Percentiles rank a stretch among this genome's conserved stretches.
These are phyloP conservation scores for Ecliptopera silaceata DNA, from an alignment of 2,888 invertebrate genomes.

Conservation along the genomic window DNA sequence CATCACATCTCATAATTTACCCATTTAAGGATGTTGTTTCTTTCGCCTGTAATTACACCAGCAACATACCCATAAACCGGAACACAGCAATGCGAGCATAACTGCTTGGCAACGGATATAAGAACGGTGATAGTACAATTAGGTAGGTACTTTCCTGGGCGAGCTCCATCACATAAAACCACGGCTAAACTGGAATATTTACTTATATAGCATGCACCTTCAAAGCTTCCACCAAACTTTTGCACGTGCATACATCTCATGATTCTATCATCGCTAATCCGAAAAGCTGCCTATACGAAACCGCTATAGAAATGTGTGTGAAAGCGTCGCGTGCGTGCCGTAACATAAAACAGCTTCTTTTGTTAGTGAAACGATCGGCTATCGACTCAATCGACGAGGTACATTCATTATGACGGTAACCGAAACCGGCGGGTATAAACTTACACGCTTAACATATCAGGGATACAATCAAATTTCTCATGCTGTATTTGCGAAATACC, in stretches of 20 bases:
- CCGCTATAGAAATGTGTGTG: conserved; percentile 35
- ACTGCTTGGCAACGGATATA: too few relatives aligned
- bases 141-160: too few relatives aligned
- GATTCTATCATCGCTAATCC: conserved; percentile 31
- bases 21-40: too few relatives aligned
- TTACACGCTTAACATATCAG: conserved; percentile 8
- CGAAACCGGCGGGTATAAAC: conserved; percentile 49
- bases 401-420: conserved; percentile 56
- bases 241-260: conserved; percentile 32
- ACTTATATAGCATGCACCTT: conserved; percentile 11
- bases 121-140: too few relatives aligned
- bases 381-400: conserved; percentile 58
- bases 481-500: conserved; percentile 21
- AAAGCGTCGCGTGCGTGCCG: conserved; percentile 69
- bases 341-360: conserved; percentile 77
- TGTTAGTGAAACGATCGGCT: conserved; percentile 65
- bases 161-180: too few relatives aligned
- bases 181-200: neutral
- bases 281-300: conserved; percentile 28
- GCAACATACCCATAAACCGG: too few relatives aligned
- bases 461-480: neutral
- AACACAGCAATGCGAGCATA: too few relatives aligned
- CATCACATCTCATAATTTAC: too few relatives aligned
- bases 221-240: conserved; percentile 27
- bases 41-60: too few relatives aligned